Base-by-base conservation (phyloP, 2,113 vertebrate genomes). In the Phycodurus eques region DNA sequence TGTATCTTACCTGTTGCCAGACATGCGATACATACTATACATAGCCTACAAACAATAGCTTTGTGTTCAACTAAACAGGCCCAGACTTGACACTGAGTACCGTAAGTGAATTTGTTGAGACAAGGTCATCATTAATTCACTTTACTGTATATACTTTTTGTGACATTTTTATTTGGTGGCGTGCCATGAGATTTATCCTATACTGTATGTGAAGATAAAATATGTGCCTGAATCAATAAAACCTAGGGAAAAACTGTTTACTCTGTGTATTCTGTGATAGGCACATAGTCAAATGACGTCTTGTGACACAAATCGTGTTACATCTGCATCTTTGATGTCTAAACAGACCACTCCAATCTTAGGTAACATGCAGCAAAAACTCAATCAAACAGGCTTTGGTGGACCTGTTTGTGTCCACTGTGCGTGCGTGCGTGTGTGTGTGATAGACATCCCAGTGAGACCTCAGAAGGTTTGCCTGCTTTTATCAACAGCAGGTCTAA, bases 321-420 rank as follows among this genome's bases (percentile, higher is more conserved):
- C 7, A 47, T 8, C 46, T 47, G 51, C 4, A 44, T 73, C 49
- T 79, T 54, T 77, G 67, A 83, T 44, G 51, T 61, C 66, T 67
- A 42, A 70, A 63, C 77, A 51, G 73, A 78, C 69, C 67, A 60
- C 57, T 59, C 62, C 20, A 20, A 20, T 54, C 71, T 78, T 74
- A 68, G 20, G n/a, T 13, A 72, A 66, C 72, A 73, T 33, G 68
- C 51, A 73, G 62, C 57, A 53, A 81, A 76, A 72, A 69, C 49
- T 54, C 79, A 81, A 84, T 82, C 80, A 80, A 54, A 46, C 56
- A 51, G 63, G 75, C 35, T 79, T 70, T 60, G 63, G 53, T 11
- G 63, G 67, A 86, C 74, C 75, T 73, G 80, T 72, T 20, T 68
- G 17, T 46, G 62, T 11, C 62, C 56, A 54, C 27, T 31, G 47